phyloP scores from a whole-genome alignment of 2,888 invertebrate species.

The Ochropleura leucogaster region DNA sequence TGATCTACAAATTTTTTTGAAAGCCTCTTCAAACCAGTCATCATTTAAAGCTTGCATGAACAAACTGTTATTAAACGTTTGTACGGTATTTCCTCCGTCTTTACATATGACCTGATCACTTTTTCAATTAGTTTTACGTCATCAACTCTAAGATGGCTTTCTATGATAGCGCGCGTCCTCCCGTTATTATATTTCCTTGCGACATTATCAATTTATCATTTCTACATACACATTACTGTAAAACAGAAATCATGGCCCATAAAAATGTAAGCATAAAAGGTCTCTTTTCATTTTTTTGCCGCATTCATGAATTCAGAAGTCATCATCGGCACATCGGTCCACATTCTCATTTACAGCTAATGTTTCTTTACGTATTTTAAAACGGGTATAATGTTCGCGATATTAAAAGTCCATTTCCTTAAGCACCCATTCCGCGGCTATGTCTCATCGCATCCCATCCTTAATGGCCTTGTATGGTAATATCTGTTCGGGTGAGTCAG shows the following conservation, averaged over 20 bases:
- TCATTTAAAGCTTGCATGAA: background rate
- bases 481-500: slow-evolving; percentile 64
- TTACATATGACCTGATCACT: background rate
- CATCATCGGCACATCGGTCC: slow-evolving; percentile 47
- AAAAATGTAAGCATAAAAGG: slow-evolving; percentile 42
- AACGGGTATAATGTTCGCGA: slow-evolving; percentile 59
- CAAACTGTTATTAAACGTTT: background rate
- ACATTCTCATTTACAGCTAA: slow-evolving; percentile 60
- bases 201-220: slow-evolving; percentile 18
- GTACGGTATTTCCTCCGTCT: background rate
- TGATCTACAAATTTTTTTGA: background rate
- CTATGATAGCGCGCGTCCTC: background rate
- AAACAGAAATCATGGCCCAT: slow-evolving; percentile 30
- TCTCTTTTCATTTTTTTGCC: slow-evolving; percentile 28
- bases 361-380: slow-evolving; percentile 58
- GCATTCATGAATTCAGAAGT: slow-evolving; percentile 53
- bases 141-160: background rate
- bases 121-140: slow-evolving; percentile 7
- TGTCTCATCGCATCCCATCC: slow-evolving; percentile 66
- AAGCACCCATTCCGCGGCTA: slow-evolving; percentile 67
- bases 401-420: slow-evolving; percentile 74
- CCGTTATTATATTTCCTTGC: slow-evolving; percentile 12
- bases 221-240: slow-evolving; percentile 22
- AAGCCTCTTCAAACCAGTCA: background rate
- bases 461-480: slow-evolving; percentile 69